Base-by-base conservation (phyloP, 1,140 invertebrate genomes). In the Tachypleus tridentatus region DNA sequence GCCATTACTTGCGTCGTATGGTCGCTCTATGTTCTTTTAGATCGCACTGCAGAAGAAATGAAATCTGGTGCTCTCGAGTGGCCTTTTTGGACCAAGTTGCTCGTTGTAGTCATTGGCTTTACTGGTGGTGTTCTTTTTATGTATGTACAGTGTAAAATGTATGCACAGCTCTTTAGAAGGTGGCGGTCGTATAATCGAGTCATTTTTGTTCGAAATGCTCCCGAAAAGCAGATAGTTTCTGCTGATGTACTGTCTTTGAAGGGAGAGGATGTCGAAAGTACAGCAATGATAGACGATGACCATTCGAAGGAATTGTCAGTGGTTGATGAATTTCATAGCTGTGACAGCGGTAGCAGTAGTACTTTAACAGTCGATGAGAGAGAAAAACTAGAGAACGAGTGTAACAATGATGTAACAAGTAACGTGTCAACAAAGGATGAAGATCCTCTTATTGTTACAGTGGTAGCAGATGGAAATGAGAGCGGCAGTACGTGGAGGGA, bases 61-160 rank as follows among this genome's bases (percentile, higher is more conserved):
- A 84, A 87, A 72, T 81, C 67, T 49, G 80, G 79, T 4, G 76
- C 76, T 74, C 74, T 87, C 79, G 91, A 93, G 70, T 97, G 94
- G 94, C 91, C 93, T 51, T 97, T 97, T 76, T 97, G 93, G 93
- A 96, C 92, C 65, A 97, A 97, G 79, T 78, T 97, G 65, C 89
- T 96, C 61, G 67, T 72, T 53, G 91, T 97, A 11, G 91, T 91
- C 51, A 93, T 97, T 62, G 93, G 93, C 57, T 92, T 95, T 73
- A 93, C 91, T n/a, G 93, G 93, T 49, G 92, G 92, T 51, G 83
- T 93, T 62, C 91, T 96, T 56, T 97, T 96, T 76, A 95, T 97
- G 90, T 96, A 95, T 74, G 93, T 96, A 68, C 93, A 97, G 77
- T 94, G 92, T 76, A 90, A 91, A 75, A 88, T 93, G 79, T 97